Evolutionary conservation across 2,113 vertebrate genomes (phyloP), one percentile per base, ranked within the genome.

Genomic region (Elaphurus davidianus): DNA sequence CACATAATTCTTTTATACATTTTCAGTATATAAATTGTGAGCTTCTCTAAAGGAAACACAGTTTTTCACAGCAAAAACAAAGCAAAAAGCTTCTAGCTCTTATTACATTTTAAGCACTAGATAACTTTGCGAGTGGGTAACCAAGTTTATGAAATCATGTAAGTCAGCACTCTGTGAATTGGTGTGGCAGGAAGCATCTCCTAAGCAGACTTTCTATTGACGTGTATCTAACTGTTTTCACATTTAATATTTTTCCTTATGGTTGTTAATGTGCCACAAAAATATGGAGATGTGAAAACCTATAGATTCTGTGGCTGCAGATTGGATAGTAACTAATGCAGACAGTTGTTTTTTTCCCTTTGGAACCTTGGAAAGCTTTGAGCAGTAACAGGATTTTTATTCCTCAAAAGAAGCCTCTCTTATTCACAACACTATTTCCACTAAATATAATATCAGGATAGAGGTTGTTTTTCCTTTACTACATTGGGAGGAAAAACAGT

Each of bases 41-140:
- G 93, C 76, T 98, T 85, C 87, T 98, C 97, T 90, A 98, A 98
- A 98, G 94, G 94, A 98, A 98, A 98, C 97, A 98, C 93, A 97
- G 97, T 98, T 98, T 98, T 98, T 98, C 97, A 98, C 97, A 98
- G 98, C 62, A 91, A 98, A 99, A 98, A 98, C 97, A 98, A 98
- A 99, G 98, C 76, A 98, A 98, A 97, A 98, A 85, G 30, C 95
- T 87, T 96, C 98, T 98, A 98, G 93, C 96, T 95, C 98, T 92
- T 98, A 97, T 97, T 98, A 90, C 94, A 94, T 98, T 98, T 98
- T 97, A 99, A 98, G 97, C 90, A 94, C 78, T 91, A n/a, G 87
- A 94, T 96, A 97, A 98, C 97, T 98, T 96, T 93, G 96, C 62
- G 4, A 98, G 91, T 45, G 0, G 3, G 78, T 96, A 98, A 94